Percentiles rank a stretch among this genome's conserved stretches.
Evolutionary conservation across 2,797 vertebrate species (phyloP).

Genomic region (Schizopygopsis pylzovi): DNA sequence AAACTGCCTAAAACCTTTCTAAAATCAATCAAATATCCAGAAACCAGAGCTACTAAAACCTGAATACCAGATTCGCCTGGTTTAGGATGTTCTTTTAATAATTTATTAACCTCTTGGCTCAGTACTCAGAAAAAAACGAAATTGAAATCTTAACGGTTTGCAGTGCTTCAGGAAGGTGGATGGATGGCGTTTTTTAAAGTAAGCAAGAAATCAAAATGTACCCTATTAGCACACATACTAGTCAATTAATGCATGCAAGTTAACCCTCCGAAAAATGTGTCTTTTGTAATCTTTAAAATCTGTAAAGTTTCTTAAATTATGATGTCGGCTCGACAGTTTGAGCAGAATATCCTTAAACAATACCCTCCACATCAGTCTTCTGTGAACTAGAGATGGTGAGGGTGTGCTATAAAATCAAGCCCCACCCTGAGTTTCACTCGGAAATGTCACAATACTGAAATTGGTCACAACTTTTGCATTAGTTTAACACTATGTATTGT

Average conservation of each 20-base stretch:
- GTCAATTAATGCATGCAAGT: too few species aligned
- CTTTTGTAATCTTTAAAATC: neutral
- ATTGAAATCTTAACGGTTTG: neutral
- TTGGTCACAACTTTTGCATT: neutral
- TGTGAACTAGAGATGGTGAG: neutral
- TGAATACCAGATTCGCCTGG: neutral
- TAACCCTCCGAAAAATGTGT: neutral
- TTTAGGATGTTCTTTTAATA: neutral
- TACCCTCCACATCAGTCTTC: neutral
- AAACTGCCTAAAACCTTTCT: neutral
- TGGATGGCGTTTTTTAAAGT: neutral
- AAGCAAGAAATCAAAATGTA: neutral
- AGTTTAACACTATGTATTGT: neutral
- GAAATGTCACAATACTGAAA: neutral
- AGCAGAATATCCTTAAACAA: neutral
- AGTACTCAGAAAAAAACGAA: neutral
- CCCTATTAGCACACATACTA: neutral
- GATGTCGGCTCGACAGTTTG: neutral
- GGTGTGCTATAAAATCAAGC: neutral
- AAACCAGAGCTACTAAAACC: neutral
- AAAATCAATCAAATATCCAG: neutral
- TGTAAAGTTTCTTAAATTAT: neutral
- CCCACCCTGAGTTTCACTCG: neutral
- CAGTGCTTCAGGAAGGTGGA: neutral
- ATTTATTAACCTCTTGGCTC: neutral